Base-by-base conservation (phyloP, 2,113 vertebrate genomes). In the Malurus melanocephalus region DNA sequence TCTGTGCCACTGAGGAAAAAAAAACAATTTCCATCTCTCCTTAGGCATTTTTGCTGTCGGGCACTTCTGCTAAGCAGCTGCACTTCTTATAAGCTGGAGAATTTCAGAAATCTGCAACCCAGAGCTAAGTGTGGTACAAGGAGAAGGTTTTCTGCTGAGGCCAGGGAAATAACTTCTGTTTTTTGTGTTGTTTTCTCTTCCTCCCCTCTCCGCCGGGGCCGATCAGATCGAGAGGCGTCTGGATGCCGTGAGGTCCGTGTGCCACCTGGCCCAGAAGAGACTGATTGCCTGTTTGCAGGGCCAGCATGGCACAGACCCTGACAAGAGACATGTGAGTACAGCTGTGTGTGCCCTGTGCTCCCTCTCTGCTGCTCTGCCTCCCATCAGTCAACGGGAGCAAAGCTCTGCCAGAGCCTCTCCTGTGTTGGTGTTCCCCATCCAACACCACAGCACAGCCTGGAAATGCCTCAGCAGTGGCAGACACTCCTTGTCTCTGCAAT, bases 261-360 rank as follows among this genome's bases (percentile, higher is more conserved):
- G 98, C 84, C 99, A 99, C 95, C 98, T 99, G 88, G 98, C 98
- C 10, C 98, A 98, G 96, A 99, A 99, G 96, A 97, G 97, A 73
- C 97, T 99, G 80, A 95, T 98, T 13, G 96, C 97, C 0, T 99
- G 99, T 93, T 98, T 99, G 65, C 99, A 99, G 95, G 99, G 98
- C 80, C 99, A 99, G 93, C 97, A 98, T 38, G 98, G 98, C n/a
- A 98, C 98, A 0, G 98, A 99, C 5, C 94, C 97, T 0, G 99
- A 99, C 62, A 98, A 98, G 97, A 98, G 98, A 98, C 98, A 99
- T 2, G 98, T 99, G 94, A 98, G 98, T 97, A 86, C 13, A 4
- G 1, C 15, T 9, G 8, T 11, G 28, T 35, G 28, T 21, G 13
- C 60, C 35, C 52, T 7, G 18, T 9, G 2, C 22, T 16, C 28